Percentiles rank a stretch among this genome's conserved stretches.
Evolutionary conservation across 2,888 invertebrate genomes (phyloP).

Genomic region (Torymus aiolomorphi): DNA sequence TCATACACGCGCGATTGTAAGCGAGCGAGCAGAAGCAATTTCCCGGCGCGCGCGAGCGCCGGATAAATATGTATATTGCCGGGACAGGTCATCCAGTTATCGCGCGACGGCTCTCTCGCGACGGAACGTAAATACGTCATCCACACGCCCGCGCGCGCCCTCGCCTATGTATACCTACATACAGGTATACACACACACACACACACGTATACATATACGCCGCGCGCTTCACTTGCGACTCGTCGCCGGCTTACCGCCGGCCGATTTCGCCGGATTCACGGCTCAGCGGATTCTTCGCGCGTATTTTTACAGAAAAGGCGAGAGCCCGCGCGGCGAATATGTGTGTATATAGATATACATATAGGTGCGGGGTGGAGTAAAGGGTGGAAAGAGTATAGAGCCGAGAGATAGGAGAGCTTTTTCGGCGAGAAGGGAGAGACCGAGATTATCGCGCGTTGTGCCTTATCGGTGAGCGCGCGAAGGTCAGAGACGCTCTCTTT

Average conservation of each 20-base stretch:
- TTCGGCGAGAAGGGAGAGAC: no score
- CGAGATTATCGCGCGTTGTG: no score
- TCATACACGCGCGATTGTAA: neutral
- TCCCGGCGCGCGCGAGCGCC: neutral
- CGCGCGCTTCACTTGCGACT: no score
- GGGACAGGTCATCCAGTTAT: slow-evolving; percentile 65
- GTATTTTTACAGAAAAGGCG: no score
- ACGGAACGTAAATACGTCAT: slow-evolving; percentile 47
- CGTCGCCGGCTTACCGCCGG: neutral
- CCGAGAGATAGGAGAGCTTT: no score
- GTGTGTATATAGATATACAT: no score
- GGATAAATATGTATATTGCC: slow-evolving; percentile 40
- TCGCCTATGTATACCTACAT: no score
- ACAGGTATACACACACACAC: no score
- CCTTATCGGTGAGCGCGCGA: slow-evolving; percentile 6
- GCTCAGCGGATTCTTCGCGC: slow-evolving; percentile 13
- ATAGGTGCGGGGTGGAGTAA: no score
- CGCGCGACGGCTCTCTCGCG: slow-evolving; percentile 44
- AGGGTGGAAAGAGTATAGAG: no score
- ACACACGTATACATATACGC: no score
- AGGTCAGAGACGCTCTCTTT: neutral
- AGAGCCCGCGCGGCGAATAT: no score
- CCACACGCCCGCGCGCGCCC: slow-evolving; percentile 13
- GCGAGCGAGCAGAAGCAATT: neutral
- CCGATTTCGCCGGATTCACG: neutral